These are phyloP conservation scores for Aspidiotus destructor DNA, from an alignment of 2,888 invertebrate genomes.

Conservation along the genomic window DNA sequence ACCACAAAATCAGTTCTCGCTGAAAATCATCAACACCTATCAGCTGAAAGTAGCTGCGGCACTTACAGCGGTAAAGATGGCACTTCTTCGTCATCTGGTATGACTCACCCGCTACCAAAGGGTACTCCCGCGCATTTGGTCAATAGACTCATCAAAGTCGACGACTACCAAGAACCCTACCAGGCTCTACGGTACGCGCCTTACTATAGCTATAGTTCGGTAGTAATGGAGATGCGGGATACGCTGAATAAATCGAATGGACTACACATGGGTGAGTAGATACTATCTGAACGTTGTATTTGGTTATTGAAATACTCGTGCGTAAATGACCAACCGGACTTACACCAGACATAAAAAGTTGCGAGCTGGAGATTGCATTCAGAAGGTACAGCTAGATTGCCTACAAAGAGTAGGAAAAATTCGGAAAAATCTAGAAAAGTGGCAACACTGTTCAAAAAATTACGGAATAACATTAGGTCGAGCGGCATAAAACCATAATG, in stretches of 20 bases:
- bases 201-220: conserved; percentile 65
- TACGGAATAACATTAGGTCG: too few species aligned
- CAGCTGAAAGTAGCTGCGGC: conserved; percentile 38
- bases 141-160: conserved; percentile 50
- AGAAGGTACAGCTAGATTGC: too few species aligned
- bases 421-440: too few species aligned
- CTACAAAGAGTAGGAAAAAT: too few species aligned
- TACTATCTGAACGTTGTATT: not conserved
- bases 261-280: conserved; percentile 22
- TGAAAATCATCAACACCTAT: conserved; percentile 35
- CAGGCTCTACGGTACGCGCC: conserved; percentile 65
- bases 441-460: too few species aligned
- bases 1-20: conserved; percentile 49
- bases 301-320: too few species aligned
- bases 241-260: conserved; percentile 41
- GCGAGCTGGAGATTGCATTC: too few species aligned
- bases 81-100: conserved; percentile 29
- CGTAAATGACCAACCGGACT: too few species aligned
- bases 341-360: too few species aligned
- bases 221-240: conserved; percentile 53
- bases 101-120: conserved; percentile 41
- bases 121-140: conserved; percentile 20
- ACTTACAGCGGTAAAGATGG: conserved; percentile 45
- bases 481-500: too few species aligned
- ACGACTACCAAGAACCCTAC: conserved; percentile 71